Conservation (phyloP, 2,888 invertebrate genomes). For the Archips crataeganus region DNA sequence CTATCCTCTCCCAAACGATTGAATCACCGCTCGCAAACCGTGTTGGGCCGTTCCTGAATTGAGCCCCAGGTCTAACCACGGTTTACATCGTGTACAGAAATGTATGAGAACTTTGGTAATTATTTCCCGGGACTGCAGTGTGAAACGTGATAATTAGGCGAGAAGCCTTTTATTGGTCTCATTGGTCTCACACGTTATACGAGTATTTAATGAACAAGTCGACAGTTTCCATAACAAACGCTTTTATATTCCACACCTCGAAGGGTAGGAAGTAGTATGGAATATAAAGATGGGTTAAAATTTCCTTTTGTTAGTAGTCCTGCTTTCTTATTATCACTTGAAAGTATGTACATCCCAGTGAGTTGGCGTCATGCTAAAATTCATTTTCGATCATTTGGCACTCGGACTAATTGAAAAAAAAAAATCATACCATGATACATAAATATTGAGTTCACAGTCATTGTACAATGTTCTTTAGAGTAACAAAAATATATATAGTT, state of each 20-base stretch:
- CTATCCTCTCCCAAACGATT: too few species aligned
- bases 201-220: slow-evolving; percentile 68
- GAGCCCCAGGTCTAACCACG: too few species aligned
- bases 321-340: background rate
- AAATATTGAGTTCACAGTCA: too few species aligned
- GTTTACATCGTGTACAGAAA: background rate
- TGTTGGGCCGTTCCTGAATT: too few species aligned
- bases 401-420: too few species aligned
- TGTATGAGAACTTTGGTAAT: slow-evolving; percentile 79
- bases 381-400: too few species aligned
- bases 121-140: slow-evolving; percentile 66
- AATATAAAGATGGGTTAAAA: background rate
- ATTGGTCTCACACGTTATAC: slow-evolving; percentile 48
- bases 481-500: too few species aligned
- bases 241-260: slow-evolving; percentile 11
- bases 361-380: too few species aligned
- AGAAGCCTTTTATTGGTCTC: slow-evolving; percentile 49
- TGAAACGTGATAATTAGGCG: slow-evolving; percentile 77
- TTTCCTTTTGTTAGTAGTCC: background rate
- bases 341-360: background rate
- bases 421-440: too few species aligned
- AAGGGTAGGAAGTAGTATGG: too few species aligned
- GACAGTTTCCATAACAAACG: slow-evolving; percentile 47
- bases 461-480: too few species aligned
- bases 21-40: too few species aligned